These are phyloP conservation scores for fruit fly (Drosophila melanogaster) DNA, from an alignment of 1,140 invertebrate genomes.

Conservation along the genomic window Release_6_plus_ISO1_MT NT_037436.4:7849001-7849500, in stretches of 20 bases:
- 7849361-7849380: slow-evolving; percentile 20
- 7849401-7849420: slow-evolving; percentile 72
- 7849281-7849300: slow-evolving; percentile 40
- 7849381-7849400: slow-evolving; percentile 62
- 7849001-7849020: slow-evolving; percentile 43
- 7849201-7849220: slow-evolving; percentile 68
- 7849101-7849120: slow-evolving; percentile 82
- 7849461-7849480: slow-evolving; percentile 77
- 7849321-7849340: slow-evolving; percentile 47
- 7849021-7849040: slow-evolving; percentile 30
- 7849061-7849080: slow-evolving; percentile 15
- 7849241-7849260: slow-evolving; percentile 49
- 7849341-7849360: slow-evolving; percentile 3
- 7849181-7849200: slow-evolving; percentile 57
- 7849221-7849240: slow-evolving; percentile 42
- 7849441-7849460: slow-evolving; percentile 76
- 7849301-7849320: slow-evolving; percentile 77
- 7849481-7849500: slow-evolving; percentile 49
- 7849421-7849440: slow-evolving; percentile 71
- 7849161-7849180: not conserved
- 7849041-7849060: slow-evolving; percentile 52
- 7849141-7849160: slow-evolving; percentile 8
- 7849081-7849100: slow-evolving; percentile 79
- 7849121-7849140: slow-evolving; percentile 24
- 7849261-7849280: slow-evolving; percentile 45